Evolutionary conservation across 2,888 invertebrate genomes (phyloP).

Genomic region (Crioceris asparagi): DNA sequence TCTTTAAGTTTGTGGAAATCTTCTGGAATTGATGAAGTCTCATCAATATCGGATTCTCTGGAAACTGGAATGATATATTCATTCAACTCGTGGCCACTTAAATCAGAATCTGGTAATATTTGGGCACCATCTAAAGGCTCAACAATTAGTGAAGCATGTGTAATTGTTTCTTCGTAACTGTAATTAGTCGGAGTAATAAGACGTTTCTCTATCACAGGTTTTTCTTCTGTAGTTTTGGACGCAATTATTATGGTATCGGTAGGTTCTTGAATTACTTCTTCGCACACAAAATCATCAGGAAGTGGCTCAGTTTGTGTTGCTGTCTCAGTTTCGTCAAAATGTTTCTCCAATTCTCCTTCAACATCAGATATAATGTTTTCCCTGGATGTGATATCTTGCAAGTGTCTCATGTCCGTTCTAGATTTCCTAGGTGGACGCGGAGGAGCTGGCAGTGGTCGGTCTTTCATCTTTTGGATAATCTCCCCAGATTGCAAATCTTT

Average conservation of each 20-base stretch:
- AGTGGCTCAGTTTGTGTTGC: constrained; percentile 80
- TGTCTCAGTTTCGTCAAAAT: constrained; percentile 55
- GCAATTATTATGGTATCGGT: constrained; percentile 17
- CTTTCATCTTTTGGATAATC: constrained; percentile 72
- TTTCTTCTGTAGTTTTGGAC: constrained; percentile 6
- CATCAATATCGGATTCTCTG: constrained; percentile 26
- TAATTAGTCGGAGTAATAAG: constrained; percentile 27
- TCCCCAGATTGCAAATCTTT: constrained; percentile 63
- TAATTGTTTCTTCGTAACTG: constrained; percentile 52
- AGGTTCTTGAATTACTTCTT: constrained; percentile 37
- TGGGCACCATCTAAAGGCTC: constrained; percentile 47
- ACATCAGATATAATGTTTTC: constrained; percentile 22
- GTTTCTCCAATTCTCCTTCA: constrained; percentile 24
- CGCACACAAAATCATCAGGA: constrained; percentile 65
- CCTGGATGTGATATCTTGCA: constrained; percentile 30
- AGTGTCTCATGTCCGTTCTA: constrained; percentile 13
- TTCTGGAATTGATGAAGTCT: constrained; percentile 32
- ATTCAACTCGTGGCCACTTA: no score
- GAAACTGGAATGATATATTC: constrained; percentile 30
- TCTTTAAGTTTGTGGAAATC: constrained; percentile 28
- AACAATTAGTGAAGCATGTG: constrained; percentile 55
- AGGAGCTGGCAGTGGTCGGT: constrained; percentile 75
- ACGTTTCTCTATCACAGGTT: constrained; percentile 12
- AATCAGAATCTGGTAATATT: constrained; percentile 26
- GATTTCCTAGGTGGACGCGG: constrained; percentile 64